Evolutionary conservation across 2,888 invertebrate genomes (phyloP), one percentile per base, ranked within the genome.

Genomic region (Trichacis sp.): DNA sequence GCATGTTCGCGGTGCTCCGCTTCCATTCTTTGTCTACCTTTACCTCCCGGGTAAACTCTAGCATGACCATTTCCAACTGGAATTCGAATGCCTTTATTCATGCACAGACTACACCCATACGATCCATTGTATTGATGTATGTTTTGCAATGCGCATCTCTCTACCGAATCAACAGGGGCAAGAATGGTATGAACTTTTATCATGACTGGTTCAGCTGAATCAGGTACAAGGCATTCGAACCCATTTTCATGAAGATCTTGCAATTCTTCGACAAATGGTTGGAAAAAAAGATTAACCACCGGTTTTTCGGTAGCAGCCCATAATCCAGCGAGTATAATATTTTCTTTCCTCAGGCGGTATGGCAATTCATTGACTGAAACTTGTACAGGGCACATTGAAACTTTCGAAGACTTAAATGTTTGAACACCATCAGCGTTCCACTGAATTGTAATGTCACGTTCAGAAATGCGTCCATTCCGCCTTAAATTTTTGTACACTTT

Each of bases 381-480:
- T 38, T 36, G 38, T 8, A 61, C n/a, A n/a, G 46, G 46, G 49
- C 60, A 61, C 2, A 50, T 36, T 11, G 30, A 48, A n/a, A 19
- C 11, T 19, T 48, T 54, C 1, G 54, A 61, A 1, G 50, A 54
- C 1, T 54, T 15, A 9, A 33, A 46, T 8, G 29, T 17, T 24
- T 14, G 18, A 4, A 61, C 54, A 3, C 49, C 60, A 53, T 65
- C 61, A 5, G 46, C 18, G 33, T 65, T 64, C 24, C 46, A 64
- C 8, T 54, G 51, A 19, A 57, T 19, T 1, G 50, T 30, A 43
- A 57, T 49, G 30, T 62, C 51, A 14, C 30, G 5, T 12, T 51
- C 12, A 1, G 30, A 47, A 29, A 62, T 56, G 29, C 14, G 42
- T 9, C 49, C 54, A 20, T 55, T 46, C 33, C 19, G 15, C 45